Evolutionary conservation across 2,888 invertebrate genomes (phyloP), one percentile per base, ranked within the genome.

Genomic region (Xestoiulus laeticollis): DNA sequence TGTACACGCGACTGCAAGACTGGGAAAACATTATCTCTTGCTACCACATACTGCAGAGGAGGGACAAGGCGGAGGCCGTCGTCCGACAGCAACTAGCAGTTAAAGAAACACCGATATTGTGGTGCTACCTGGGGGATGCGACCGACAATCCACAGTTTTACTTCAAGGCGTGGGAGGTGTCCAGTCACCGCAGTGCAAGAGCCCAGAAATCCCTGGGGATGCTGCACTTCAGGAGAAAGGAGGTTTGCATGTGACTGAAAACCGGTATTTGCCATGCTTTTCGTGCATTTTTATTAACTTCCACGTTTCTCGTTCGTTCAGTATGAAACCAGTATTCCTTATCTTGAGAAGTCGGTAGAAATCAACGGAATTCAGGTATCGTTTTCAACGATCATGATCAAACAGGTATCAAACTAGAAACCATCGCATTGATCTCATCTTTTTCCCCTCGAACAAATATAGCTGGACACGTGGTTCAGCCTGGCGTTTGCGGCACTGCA

Each of bases 1-100:
- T 96, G 87, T 97, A 95, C 91, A 92, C 95, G 33, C 93, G 94
- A 85, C 93, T 98, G 33, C 94, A 96, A 90, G 92, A 96, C 33
- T 99, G 99, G 98, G 97, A 98, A 90, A 96, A 97, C 89, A 96
- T 98, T 43, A 96, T 99, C 87, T 94, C 95, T 1, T 99, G 99
- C 92, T 99, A 99, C 91, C 96, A 96, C 78, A 93, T 95, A 89
- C 92, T 99, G 89, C 95, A 97, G 90, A 92, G 97, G 90, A 93
- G 95, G 59, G 97, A 98, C 91, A 97, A 97, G 93, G 98, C 99
- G 0, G 97, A 97, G 10, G 96, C 96, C 92, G 93, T 99, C 82
- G 96, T 99, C 89, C 94, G 94, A 87, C 95, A 97, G 91, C 96
- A 97, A 92, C 90, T 94, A 22, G 94, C 94, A 1, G 94, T 95